Base-by-base conservation (phyloP, 1,140 invertebrate species). In the Triops cancriformis region DNA sequence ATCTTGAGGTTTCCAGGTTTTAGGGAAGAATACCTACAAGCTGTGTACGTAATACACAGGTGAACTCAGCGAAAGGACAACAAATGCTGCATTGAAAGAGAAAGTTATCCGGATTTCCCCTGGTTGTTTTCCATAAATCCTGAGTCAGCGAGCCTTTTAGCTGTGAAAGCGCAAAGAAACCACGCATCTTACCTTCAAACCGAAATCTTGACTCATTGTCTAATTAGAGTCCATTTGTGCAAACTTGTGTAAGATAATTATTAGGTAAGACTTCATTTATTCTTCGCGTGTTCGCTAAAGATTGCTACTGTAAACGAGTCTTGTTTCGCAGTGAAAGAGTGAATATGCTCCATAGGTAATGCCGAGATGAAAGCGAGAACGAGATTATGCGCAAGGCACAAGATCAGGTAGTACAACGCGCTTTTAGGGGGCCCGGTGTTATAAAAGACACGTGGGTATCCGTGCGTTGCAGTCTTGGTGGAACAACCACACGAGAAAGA, bases 401-500 rank as follows among this genome's bases (percentile, higher is more conserved):
- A 23, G 18, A 64, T 23, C 51, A 7, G 45, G 51, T 64, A 64
- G 10, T 14, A 23, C 51, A 64, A 37, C 31, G 14, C 51, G 51
- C 51, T 64, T 64, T 64, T 23, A 11, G 23, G 51, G 51, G n/a
- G 14, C 51, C 14, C 51, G 18, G 51, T 64, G 51, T 64, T 64
- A 64, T 64, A 64, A 64, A 64, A 64, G 51, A 64, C 51, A 64
- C 51, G 51, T 64, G 51, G 51, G 51, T 64, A 64, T 64, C 51
- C 51, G 51, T 64, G 51, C 51, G 51, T 64, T 64, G n/a, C 51
- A 64, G 18, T 64, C 51, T 64, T 10, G 18, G 23, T 23, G 23
- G 18, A 64, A 23, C 51, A 23, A 64, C 51, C 51, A 64, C 7
- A 64, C 51, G 1, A 64, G 51, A 6, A 64, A 23, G 51, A 64